Evolutionary conservation across 1,140 invertebrate species (phyloP), one percentile per base, ranked within the genome.

Genomic region (Venturia canescens): DNA sequence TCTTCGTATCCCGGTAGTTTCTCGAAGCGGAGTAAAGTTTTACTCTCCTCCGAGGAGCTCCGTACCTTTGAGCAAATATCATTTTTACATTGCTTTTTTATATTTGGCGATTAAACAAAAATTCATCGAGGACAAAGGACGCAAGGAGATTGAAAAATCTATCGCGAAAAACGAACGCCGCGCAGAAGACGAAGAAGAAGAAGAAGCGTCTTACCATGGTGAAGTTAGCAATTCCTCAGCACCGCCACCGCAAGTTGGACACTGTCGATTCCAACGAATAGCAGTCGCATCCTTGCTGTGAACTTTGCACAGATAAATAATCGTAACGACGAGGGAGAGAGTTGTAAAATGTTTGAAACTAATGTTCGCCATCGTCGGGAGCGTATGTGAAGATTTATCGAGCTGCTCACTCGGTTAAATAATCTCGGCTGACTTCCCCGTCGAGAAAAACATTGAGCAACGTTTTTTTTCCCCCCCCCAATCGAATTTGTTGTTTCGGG

Each of bases 181-280:
- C n/a, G n/a, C n/a, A n/a, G n/a, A n/a, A n/a, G n/a, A n/a, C n/a
- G n/a, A n/a, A n/a, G n/a, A n/a, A n/a, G n/a, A n/a, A n/a, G n/a
- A n/a, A n/a, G n/a, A n/a, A n/a, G n/a, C n/a, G n/a, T n/a, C 71
- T 75, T 57, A 75, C 71, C 48, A 75, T 0, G 71, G 50, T 29
- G 44, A 29, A 7, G 71, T 16, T 48, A 75, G 31, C 3, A 27
- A 57, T 57, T 27, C 50, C 71, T 48, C 11, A 31, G 9, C 21
- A 21, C 57, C 71, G 23, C 1, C 71, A 23, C 48, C 1, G 15
- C 44, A 75, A 0, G 0, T 16, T 29, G 71, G 23, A 57, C 48
- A 75, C 6, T 34, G 48, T 57, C 71, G 34, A n/a, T 16, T 15
- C 31, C 34, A 26, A 31, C 34, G 48, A 26, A 44, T 57, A 13